Base-by-base conservation (phyloP, 2,888 invertebrate genomes). In the Watsonalla cultraria region DNA sequence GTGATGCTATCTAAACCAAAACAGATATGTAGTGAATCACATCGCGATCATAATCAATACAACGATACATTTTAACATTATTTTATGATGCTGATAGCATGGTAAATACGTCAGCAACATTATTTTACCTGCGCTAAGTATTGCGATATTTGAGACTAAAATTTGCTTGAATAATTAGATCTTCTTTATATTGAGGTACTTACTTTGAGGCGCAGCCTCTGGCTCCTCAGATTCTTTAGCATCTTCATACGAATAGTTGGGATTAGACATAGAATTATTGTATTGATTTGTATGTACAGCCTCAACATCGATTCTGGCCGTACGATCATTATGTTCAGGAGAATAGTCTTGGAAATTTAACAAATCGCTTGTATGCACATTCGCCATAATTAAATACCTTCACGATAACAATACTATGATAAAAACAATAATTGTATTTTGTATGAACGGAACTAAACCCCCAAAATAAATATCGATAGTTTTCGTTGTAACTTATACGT, bases 311-410 rank as follows among this genome's bases (percentile, higher is more conserved):
- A 94, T 92, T 70, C 94, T 90, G 45, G 94, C 94, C 66, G 92
- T 93, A n/a, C 92, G 86, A 53, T 86, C 90, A 57, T 91, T 91
- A 56, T 86, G 89, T 58, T 86, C 86, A 8, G 93, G 92, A 34
- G 94, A 93, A 80, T 93, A 95, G 73, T 95, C 95, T 81, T 95
- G 94, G 70, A 95, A 95, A 59, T 94, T 93, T 57, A 95, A 78
- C 60, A 94, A 82, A 73, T 94, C 94, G 48, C 93, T 93, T 45
- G 93, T 93, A 58, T 86, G 81, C 35, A 89, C 83, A 65, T 86
- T 84, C 35, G 86, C 66, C 90, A 90, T 90, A 52, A 35, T 80
- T 59, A 54, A 54, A 61, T 55, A 54, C 51, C 59, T 56, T 59
- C 60, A 56, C 54, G 24, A 24, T 24, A 24, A 24, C 24, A 24